Evolutionary conservation across 1,140 invertebrate genomes (phyloP), one percentile per base, ranked within the genome.

Genomic region (Bombus cullumanus): DNA sequence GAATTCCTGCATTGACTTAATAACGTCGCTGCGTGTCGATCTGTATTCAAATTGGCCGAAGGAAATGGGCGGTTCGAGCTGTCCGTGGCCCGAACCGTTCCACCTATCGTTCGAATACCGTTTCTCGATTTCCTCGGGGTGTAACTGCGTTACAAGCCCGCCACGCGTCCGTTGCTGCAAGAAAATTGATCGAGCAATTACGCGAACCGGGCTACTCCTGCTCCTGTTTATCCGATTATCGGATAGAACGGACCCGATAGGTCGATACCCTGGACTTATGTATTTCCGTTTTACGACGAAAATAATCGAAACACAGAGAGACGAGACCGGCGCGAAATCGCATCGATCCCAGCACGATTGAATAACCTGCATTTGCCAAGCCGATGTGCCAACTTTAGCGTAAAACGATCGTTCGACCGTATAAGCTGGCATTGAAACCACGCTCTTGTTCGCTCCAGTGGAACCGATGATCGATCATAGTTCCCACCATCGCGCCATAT

Each of bases 131-230:
- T 53, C 47, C 47, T 53, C 64, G 39, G 76, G 82, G 41, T 41
- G 73, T 69, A 83, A 76, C 37, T 43, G 41, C 43, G 69, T 69
- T 86, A 47, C 75, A 66, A 62, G 73, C 39, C 39, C 15, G 39
- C 68, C 73, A 72, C 80, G 64, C 31, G 78, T 34, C 37, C 59
- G 64, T 66, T 25, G 57, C 57, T 75, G 75, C 72, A 80, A 89
- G 80, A 86, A 89, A 89, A 89, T 89, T 86, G 85, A 89, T 89
- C 66, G 85, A 86, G 80, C 81, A 83, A 86, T 89, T 89, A 89
- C 80, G 69, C 71, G 76, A 86, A 71, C 8, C 75, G 12, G 76
- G 73, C 88, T 86, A 86, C 75, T 87, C 59, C 31, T 69, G 64
- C 31, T 57, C 28, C 73, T 57, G 47, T 86, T 76, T 75, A 86